Percentiles rank a stretch among this genome's conserved stretches.
Conservation (phyloP, 2,113 vertebrate genomes). For the Micronycteris hirsuta region DNA sequence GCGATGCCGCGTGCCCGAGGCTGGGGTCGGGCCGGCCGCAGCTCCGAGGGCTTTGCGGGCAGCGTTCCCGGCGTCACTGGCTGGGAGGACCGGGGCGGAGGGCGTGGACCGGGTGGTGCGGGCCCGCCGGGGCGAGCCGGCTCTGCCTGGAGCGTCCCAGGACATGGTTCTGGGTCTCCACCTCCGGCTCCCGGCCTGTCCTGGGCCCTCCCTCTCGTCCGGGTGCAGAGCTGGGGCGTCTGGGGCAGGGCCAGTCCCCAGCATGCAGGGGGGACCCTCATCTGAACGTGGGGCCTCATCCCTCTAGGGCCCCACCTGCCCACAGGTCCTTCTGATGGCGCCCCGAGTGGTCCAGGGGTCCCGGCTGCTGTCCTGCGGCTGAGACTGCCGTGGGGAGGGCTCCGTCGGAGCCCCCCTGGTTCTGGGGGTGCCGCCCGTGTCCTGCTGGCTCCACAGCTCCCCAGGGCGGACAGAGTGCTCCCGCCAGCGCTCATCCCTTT, state of each 20-base stretch:
- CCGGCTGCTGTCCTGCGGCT: accelerated
- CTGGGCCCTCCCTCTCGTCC: too few species aligned
- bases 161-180: accelerated
- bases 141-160: not conserved
- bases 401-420: accelerated
- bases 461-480: accelerated
- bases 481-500: accelerated
- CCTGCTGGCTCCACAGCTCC: not conserved
- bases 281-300: not conserved
- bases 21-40: not conserved
- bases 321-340: accelerated
- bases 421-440: not conserved
- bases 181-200: not conserved
- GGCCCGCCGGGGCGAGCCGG: accelerated
- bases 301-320: not conserved
- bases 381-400: accelerated
- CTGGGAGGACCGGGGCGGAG: not conserved
- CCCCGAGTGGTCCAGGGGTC: accelerated
- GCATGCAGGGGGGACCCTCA: not conserved
- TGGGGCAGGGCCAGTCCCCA: too few species aligned
- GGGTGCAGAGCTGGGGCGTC: not conserved
- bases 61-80: accelerated
- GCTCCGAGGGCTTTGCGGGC: not conserved
- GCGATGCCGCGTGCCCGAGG: not conserved
- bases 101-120: not conserved